Percentiles rank a stretch among this genome's conserved stretches.
Evolutionary conservation across 2,113 vertebrate species (phyloP).

Genomic region (Notarius lentiginosus): DNA sequence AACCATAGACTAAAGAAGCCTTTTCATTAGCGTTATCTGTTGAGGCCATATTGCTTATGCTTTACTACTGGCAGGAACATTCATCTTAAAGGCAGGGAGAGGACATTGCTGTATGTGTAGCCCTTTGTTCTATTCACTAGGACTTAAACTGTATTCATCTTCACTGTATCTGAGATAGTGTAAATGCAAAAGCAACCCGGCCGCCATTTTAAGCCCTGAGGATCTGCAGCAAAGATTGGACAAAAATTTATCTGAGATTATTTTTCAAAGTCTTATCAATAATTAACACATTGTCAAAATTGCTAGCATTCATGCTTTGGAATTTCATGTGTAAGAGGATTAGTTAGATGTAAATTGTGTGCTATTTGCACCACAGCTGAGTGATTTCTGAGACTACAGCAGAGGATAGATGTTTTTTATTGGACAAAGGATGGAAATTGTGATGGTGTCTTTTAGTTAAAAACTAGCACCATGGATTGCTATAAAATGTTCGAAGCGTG

Average conservation of each 20-base stretch:
- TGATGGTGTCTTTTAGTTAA: slow-evolving; percentile 10
- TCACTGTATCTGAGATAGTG: neutral
- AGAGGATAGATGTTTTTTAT: slow-evolving; percentile 39
- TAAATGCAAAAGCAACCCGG: neutral
- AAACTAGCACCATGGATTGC: neutral
- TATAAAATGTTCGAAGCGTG: neutral
- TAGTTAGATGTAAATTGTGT: slow-evolving; percentile 40
- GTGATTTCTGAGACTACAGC: slow-evolving; percentile 36
- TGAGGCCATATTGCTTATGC: slow-evolving; percentile 22
- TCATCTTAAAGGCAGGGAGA: slow-evolving; percentile 19
- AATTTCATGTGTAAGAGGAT: slow-evolving; percentile 46
- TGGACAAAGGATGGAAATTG: slow-evolving; percentile 13
- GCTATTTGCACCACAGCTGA: slow-evolving; percentile 28
- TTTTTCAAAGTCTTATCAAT: neutral
- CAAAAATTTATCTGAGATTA: neutral
- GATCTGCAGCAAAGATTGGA: neutral
- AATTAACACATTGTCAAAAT: slow-evolving; percentile 26
- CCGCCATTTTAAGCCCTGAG: slow-evolving; percentile 11
- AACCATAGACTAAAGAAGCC: slow-evolving; percentile 12
- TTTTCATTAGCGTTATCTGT: slow-evolving; percentile 28
- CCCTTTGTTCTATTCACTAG: neutral
- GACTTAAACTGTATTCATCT: slow-evolving; percentile 23
- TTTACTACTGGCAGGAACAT: slow-evolving; percentile 1
- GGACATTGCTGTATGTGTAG: slow-evolving; percentile 26
- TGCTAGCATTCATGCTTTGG: slow-evolving; percentile 23